These are phyloP conservation scores for Astreopora myriophthalma DNA, from an alignment of 64 coral and sea anemone genomes.

Conservation along the genomic window DNA sequence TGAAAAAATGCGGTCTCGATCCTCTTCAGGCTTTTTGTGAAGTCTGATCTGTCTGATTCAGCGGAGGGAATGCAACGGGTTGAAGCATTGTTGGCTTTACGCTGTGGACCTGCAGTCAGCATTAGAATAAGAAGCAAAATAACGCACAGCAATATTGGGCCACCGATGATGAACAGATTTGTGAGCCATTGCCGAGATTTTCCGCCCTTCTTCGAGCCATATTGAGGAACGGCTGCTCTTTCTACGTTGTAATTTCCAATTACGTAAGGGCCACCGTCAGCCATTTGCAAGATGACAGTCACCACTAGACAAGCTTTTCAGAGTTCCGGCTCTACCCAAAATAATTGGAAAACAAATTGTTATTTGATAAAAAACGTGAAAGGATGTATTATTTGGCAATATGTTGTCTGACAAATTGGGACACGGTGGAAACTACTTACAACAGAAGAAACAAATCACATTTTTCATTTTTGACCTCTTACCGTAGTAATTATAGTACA, in stretches of 20 bases:
- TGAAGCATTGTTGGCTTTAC: background rate
- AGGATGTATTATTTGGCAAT: too few species aligned
- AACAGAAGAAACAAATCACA: too few species aligned
- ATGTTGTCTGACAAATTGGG: too few species aligned
- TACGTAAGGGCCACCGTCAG: background rate
- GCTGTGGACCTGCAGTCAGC: background rate
- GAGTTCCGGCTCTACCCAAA: background rate
- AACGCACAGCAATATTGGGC: background rate
- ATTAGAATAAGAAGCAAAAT: background rate
- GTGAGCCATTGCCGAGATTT: conserved; percentile 1
- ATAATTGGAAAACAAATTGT: background rate
- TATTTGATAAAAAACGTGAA: too few species aligned
- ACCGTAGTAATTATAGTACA: too few species aligned
- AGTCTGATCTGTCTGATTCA: background rate
- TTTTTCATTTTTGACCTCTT: too few species aligned
- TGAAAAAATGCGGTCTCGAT: background rate
- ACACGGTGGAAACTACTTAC: too few species aligned
- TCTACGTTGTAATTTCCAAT: background rate
- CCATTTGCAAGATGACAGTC: background rate
- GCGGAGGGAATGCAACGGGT: background rate
- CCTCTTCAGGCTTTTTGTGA: background rate
- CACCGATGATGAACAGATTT: background rate
- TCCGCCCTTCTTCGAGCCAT: background rate
- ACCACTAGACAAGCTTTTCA: background rate
- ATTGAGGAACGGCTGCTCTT: background rate